A percentile compares a stretch with the other conserved stretches of the same genome.
Conservation (phyloP, 2,888 invertebrate genomes). For the Nesidiocoris tenuis region DNA sequence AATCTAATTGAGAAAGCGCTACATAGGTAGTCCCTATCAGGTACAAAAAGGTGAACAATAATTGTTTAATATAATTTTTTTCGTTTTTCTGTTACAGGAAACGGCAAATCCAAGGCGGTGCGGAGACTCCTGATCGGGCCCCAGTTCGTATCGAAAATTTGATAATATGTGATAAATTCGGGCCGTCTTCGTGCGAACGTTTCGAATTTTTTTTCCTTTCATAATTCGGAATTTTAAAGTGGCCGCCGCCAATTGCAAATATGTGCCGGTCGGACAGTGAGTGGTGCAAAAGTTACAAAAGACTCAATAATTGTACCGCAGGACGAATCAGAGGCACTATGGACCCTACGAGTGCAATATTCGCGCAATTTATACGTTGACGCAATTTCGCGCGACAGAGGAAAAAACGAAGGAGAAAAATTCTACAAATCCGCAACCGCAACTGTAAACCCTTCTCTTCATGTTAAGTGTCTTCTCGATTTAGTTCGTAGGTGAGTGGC, state of each 20-base stretch:
- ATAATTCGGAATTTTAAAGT: not conserved
- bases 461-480: conserved; percentile 42
- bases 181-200: not conserved
- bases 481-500: conserved; percentile 39
- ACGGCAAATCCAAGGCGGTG: conserved; percentile 3
- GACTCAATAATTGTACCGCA: not conserved
- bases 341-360: conserved; percentile 34
- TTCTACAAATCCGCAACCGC: conserved; percentile 47
- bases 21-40: not conserved
- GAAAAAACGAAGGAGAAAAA: conserved; percentile 10
- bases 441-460: conserved; percentile 44
- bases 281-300: conserved; percentile 34
- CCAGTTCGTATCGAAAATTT: conserved; percentile 11
- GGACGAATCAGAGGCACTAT: not conserved
- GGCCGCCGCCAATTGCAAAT: not conserved
- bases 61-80: too few species aligned
- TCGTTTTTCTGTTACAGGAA: conserved; percentile 30
- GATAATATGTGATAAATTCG: conserved; percentile 23
- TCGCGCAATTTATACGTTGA: conserved; percentile 21
- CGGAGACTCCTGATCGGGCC: conserved; percentile 25
- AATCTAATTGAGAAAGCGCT: too few species aligned
- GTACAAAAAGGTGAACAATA: not conserved
- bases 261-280: conserved; percentile 36
- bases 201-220: not conserved
- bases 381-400: conserved; percentile 10